Conservation (phyloP, 1,140 invertebrate species). For the Brachionus manjavacas region DNA sequence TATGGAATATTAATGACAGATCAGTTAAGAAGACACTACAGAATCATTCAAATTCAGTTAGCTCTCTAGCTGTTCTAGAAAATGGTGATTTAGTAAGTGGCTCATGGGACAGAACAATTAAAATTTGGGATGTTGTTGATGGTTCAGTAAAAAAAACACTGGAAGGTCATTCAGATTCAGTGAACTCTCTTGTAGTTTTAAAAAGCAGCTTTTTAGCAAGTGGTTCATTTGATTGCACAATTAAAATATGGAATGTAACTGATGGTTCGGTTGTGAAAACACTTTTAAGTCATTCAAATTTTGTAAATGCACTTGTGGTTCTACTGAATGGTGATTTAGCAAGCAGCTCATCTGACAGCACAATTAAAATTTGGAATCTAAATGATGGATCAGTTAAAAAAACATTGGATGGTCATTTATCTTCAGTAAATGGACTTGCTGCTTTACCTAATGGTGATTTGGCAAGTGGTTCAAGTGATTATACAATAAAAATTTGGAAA, state of each 20-base stretch:
- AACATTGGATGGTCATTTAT: conserved; percentile 59
- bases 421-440: conserved; percentile 54
- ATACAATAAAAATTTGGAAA: conserved; percentile 97
- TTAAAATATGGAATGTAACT: background rate
- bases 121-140: background rate
- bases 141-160: background rate
- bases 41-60: background rate
- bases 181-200: background rate
- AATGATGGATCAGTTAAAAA: conserved; percentile 48
- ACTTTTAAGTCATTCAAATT: background rate
- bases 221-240: background rate
- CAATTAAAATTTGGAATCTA: conserved; percentile 60
- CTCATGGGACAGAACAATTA: background rate
- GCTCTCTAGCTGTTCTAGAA: background rate
- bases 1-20: conserved; percentile 6
- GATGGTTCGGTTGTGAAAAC: background rate
- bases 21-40: background rate
- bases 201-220: background rate
- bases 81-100: background rate
- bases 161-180: background rate
- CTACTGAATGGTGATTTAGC: conserved; percentile 50
- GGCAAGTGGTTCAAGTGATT: conserved; percentile 96
- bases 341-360: conserved; percentile 58
- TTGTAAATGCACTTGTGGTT: background rate
- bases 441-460: conserved; percentile 61